Evolutionary conservation across 2,797 vertebrate genomes (phyloP).

Genomic region (Miichthys miiuy): DNA sequence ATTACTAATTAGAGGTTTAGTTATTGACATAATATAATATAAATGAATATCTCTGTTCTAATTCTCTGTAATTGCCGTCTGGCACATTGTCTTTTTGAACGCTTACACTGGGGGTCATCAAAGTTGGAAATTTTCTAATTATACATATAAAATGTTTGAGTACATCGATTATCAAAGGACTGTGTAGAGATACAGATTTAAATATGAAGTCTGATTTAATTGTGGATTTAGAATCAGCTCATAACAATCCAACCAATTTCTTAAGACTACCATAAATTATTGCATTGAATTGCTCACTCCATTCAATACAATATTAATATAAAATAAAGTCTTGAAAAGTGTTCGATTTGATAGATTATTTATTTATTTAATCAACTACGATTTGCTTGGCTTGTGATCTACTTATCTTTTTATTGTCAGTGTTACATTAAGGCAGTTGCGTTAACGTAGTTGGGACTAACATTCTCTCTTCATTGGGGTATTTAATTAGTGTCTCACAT

Average conservation of each 20-base stretch:
- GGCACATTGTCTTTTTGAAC: conserved; percentile 4
- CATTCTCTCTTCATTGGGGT: not conserved
- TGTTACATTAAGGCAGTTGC: not conserved
- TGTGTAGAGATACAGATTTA: not conserved
- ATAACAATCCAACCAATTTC: not conserved
- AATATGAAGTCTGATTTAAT: not conserved
- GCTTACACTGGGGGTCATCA: not conserved
- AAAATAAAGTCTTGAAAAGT: not conserved
- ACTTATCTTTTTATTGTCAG: not conserved
- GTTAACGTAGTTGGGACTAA: not conserved
- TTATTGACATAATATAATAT: not conserved
- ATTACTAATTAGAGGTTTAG: conserved; percentile 16
- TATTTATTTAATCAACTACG: no score
- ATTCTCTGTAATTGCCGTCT: conserved; percentile 17
- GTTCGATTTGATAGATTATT: not conserved
- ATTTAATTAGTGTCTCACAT: not conserved
- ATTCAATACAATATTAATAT: not conserved
- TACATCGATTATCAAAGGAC: not conserved
- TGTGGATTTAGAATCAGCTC: not conserved
- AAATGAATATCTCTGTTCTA: conserved; percentile 2
- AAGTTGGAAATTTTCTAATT: not conserved
- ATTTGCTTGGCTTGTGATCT: not conserved
- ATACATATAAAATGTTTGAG: not conserved
- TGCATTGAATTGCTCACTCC: not conserved
- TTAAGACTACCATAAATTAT: not conserved